A percentile compares a stretch with the other conserved stretches of the same genome.
Conservation (phyloP, 2,797 vertebrate genomes). For the Calcarius lapponicus region DNA sequence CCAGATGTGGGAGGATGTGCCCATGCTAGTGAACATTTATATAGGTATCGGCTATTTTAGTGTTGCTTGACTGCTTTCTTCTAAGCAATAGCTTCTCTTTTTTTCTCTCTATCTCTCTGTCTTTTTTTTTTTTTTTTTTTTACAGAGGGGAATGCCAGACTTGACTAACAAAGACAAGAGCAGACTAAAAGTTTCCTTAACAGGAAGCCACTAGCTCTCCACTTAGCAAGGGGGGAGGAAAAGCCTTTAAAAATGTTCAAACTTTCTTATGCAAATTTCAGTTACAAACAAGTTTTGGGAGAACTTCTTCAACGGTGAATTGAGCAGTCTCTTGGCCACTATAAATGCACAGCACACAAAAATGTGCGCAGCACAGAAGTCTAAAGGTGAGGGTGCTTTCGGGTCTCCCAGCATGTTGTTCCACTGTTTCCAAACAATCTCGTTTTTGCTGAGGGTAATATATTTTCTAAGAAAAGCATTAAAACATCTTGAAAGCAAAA, state of each 20-base stretch:
- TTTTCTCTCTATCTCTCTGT: not conserved
- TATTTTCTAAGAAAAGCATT: slow-evolving; percentile 11
- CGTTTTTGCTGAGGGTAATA: not conserved
- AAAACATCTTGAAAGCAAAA: not conserved
- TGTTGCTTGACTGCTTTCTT: not conserved
- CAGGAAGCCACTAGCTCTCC: slow-evolving; percentile 70
- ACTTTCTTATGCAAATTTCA: slow-evolving; percentile 54
- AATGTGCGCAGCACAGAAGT: not conserved
- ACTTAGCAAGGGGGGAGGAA: slow-evolving; percentile 46
- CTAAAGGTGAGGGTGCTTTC: not conserved
- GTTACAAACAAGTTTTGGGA: not conserved
- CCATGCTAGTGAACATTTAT: not conserved
- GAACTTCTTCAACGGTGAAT: slow-evolving; percentile 2
- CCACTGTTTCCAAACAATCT: not conserved
- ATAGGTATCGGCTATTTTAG: not conserved
- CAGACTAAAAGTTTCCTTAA: slow-evolving; percentile 71
- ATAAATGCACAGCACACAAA: not conserved
- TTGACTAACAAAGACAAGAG: slow-evolving; percentile 70
- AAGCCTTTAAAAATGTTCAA: slow-evolving; percentile 21
- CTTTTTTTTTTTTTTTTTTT: not conserved
- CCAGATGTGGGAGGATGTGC: not conserved
- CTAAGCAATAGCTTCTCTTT: not conserved
- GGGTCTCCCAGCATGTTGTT: not conserved
- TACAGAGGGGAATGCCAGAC: slow-evolving; percentile 63
- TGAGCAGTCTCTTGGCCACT: not conserved